Evolutionary conservation across 1,140 invertebrate species (phyloP), one percentile per base, ranked within the genome.

Genomic region (Conus ventricosus): DNA sequence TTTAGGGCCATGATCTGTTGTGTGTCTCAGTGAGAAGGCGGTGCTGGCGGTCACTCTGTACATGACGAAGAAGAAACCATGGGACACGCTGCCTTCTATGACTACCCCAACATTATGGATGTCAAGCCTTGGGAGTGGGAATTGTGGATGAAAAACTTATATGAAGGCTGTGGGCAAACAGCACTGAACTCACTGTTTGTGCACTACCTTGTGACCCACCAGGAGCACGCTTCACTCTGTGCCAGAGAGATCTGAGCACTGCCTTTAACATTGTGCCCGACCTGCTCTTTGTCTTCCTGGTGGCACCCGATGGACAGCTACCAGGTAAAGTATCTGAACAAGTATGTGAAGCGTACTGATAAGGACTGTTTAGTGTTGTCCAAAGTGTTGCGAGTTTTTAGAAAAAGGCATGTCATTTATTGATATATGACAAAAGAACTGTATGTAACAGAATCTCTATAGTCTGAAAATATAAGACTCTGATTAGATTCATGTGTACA

Each of bases 261-360:
- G 92, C 94, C 5, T 95, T 95, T 88, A 95, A 94, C 93, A 93
- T 94, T 67, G 93, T 95, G 20, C 94, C 95, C 53, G 94, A 95
- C 78, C 88, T 95, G 20, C 95, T 95, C 88, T 95, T 94, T 84
- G 88, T 94, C 75, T 94, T 94, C 81, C 85, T 95, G 55, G 88
- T 93, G 88, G 93, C 95, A 1, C 94, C 95, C 82, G 89, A 88
- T 63, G 92, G 92, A 81, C 84, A 91, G 15, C 93, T 90, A 88
- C 95, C 94, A 92, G 94, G 95, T 95, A 90, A 90, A 75, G 15
- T 60, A 60, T 15, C 57, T 60, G 57, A 60, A 0, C 5, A 60
- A 60, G 57, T 60, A 60, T 60, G 57, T 11, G 57, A 60, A 39
- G 3, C 39, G 39, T 39, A 39, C 83, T 51, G 75, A 55, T 67